Percentiles rank a stretch among this genome's conserved stretches.
phyloP scores from a whole-genome alignment of 2,888 invertebrate genomes.

The Zelleria hepariella region DNA sequence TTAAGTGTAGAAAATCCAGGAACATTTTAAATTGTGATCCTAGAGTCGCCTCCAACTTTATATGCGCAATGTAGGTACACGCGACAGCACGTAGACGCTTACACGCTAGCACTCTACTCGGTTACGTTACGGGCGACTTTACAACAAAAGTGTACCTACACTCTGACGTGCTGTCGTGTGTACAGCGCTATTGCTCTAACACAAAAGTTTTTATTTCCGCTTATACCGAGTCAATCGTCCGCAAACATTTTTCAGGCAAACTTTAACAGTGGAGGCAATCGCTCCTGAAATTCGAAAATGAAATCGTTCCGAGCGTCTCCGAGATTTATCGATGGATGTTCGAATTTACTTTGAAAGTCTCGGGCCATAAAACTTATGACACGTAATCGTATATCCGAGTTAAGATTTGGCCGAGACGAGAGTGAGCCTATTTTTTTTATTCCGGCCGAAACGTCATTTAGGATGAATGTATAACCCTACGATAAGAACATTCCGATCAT shows the following conservation, averaged over 20 bases:
- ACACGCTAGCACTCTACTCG: too few species aligned
- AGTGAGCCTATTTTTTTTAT: not conserved
- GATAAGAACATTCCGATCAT: not conserved
- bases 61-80: conserved; percentile 52
- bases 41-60: conserved; percentile 52
- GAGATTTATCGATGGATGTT: conserved; percentile 72
- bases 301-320: conserved; percentile 70
- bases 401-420: conserved; percentile 24
- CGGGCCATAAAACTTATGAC: conserved; percentile 70
- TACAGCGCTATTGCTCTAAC: conserved; percentile 64
- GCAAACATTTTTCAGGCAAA: conserved; percentile 72
- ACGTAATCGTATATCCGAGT: conserved; percentile 68
- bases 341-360: conserved; percentile 71
- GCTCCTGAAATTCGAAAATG: conserved; percentile 73
- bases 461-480: not conserved
- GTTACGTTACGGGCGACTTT: too few species aligned
- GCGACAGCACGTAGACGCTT: too few species aligned
- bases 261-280: conserved; percentile 72
- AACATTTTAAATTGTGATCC: conserved; percentile 53
- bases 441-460: not conserved
- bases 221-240: conserved; percentile 71
- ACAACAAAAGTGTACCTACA: too few species aligned
- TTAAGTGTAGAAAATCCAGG: conserved; percentile 37
- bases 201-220: conserved; percentile 72
- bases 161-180: too few species aligned